Base-by-base conservation (phyloP, 2,888 invertebrate species). In the Campaea margaritaria region DNA sequence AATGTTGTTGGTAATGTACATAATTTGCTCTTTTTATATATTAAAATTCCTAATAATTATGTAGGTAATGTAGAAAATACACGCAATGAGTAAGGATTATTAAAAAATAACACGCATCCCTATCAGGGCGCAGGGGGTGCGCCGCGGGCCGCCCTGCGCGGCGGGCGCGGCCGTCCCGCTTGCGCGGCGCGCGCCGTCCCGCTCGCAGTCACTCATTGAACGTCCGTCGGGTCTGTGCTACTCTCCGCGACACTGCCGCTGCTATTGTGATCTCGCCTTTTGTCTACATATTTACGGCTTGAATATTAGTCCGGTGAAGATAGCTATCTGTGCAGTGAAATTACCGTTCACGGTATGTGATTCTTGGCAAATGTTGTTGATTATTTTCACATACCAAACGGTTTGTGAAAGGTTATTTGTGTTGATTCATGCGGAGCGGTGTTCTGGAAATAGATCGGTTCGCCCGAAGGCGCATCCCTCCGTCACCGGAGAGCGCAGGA, bases 351-450 rank as follows among this genome's bases (percentile, higher is more conserved):
- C 88, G 92, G 91, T 91, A 91, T 74, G 91, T 91, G 90, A 75
- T 77, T 84, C 78, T 78, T 79, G 75, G 75, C 79, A 70, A 82
- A 83, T 82, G 79, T 86, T 86, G 79, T 81, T 80, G 78, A 79
- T 82, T 80, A 82, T 82, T 85, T 85, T 82, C 79, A 86, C 87
- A 86, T 89, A 85, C 84, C 85, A 71, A 84, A 83, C 75, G 77
- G 80, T 85, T 86, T 83, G 86, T 91, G 91, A 90, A 91, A 90
- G 90, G 91, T 91, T 91, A 92, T 92, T 92, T 87, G 91, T 90
- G 91, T 91, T 91, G 91, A 91, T 91, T 91, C 89, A 90, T 90
- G 89, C 90, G 85, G 86, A 85, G 91, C 87, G 86, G 83, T 82
- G 88, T 85, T 89, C 92, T 91, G 89, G 88, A 92, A 92, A 91